Conservation (phyloP, 1,140 invertebrate species). For the Drosophila gunungcola region DNA sequence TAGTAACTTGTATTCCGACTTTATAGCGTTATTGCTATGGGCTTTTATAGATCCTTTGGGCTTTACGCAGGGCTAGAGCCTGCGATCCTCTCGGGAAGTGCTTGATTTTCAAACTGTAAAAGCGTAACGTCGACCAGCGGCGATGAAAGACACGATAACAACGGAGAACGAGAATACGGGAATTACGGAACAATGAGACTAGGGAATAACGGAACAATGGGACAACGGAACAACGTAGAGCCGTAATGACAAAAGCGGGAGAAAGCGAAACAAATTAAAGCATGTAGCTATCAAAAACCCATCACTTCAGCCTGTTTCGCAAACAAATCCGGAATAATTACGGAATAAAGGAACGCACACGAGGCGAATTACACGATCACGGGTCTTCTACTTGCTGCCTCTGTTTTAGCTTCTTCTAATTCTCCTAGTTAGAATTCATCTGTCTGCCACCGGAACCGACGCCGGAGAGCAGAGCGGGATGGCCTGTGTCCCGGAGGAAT, state of each 20-base stretch:
- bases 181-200: constrained; percentile 52
- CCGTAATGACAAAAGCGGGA: constrained; percentile 29
- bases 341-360: constrained; percentile 68
- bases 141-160: constrained; percentile 71
- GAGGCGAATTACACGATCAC: constrained; percentile 82
- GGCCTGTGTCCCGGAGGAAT: constrained; percentile 31
- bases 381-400: constrained; percentile 67
- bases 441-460: constrained; percentile 48
- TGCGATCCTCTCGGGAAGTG: constrained; percentile 51
- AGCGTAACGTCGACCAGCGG: constrained; percentile 45
- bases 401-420: constrained; percentile 60
- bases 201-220: constrained; percentile 45
- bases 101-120: constrained; percentile 64
- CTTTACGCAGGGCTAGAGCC: neutral
- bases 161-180: constrained; percentile 46
- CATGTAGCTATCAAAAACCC: constrained; percentile 54
- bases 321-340: constrained; percentile 52
- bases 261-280: constrained; percentile 70
- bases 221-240: constrained; percentile 43
- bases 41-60: constrained; percentile 9
- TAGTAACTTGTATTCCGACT: constrained; percentile 25
- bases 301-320: constrained; percentile 73
- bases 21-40: constrained; percentile 1
- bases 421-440: constrained; percentile 50
- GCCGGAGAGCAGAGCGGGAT: constrained; percentile 57